A percentile compares a stretch with the other conserved stretches of the same genome.
These are phyloP conservation scores for Notothenia coriiceps DNA, from an alignment of 2,113 vertebrate species.

Conservation along the genomic window DNA sequence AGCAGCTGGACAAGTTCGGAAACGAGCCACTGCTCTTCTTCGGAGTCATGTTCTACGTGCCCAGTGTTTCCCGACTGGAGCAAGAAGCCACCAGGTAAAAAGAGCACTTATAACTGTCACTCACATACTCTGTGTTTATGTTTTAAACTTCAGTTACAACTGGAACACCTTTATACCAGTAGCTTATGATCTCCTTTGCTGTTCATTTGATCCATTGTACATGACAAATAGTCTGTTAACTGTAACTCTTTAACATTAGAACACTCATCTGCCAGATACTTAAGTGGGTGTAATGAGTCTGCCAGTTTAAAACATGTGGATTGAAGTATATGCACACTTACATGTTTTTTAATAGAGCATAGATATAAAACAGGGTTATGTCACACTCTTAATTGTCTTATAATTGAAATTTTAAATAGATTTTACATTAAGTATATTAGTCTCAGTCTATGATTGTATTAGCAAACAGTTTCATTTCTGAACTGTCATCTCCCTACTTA, in stretches of 20 bases:
- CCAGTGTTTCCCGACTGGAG: slow-evolving; percentile 91
- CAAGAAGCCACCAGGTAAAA: slow-evolving; percentile 94
- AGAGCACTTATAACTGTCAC: not conserved
- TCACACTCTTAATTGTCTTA: no score
- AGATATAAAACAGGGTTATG: not conserved
- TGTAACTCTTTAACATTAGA: no score
- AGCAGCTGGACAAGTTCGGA: slow-evolving; percentile 98
- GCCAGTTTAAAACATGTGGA: not conserved
- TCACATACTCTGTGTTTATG: not conserved
- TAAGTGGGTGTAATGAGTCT: no score
- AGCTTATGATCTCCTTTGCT: not conserved
- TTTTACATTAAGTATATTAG: no score
- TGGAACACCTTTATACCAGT: not conserved
- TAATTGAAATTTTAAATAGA: no score
- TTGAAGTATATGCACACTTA: no score
- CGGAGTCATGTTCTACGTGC: slow-evolving; percentile 98
- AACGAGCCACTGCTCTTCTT: slow-evolving; percentile 96
- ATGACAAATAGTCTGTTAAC: not conserved
- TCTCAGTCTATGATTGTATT: no score
- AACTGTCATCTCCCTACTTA: not conserved
- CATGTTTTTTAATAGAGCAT: not conserved
- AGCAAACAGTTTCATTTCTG: no score
- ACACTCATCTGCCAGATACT: no score
- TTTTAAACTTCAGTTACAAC: not conserved
- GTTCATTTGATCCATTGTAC: not conserved